A percentile compares a stretch with the other conserved stretches of the same genome.
phyloP scores from a whole-genome alignment of 2,888 invertebrate species.

The Himalopsyche kuldschensis region DNA sequence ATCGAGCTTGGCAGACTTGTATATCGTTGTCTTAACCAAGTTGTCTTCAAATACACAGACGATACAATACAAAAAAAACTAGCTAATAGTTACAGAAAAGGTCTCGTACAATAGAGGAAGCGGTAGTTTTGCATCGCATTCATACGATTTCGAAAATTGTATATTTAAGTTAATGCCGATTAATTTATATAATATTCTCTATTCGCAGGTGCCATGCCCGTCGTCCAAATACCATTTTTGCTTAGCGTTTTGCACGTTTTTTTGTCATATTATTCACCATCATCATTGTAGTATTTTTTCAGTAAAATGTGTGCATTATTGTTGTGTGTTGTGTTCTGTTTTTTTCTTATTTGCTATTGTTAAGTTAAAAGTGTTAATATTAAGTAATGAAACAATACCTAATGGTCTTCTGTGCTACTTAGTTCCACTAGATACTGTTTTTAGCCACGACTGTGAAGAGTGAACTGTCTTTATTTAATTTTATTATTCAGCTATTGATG shows the following conservation, averaged over 20 bases:
- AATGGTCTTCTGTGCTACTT: neutral
- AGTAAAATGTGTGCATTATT: neutral
- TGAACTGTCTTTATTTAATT: neutral
- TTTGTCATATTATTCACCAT: neutral
- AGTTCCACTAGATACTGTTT: neutral
- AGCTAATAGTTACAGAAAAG: too few species aligned
- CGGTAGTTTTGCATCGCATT: too few species aligned
- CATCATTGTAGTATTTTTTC: neutral
- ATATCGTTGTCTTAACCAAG: too few species aligned
- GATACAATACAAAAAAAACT: too few species aligned
- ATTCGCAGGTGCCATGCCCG: neutral
- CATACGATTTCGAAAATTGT: too few species aligned
- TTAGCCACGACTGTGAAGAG: neutral
- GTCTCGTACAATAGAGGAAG: too few species aligned
- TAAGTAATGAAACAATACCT: neutral
- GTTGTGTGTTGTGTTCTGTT: neutral
- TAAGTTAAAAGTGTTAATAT: neutral
- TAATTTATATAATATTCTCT: neutral
- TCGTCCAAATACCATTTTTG: neutral
- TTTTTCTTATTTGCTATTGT: neutral
- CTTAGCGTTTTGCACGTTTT: neutral
- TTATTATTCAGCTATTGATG: neutral
- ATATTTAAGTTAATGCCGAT: too few species aligned
- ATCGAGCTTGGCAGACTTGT: too few species aligned
- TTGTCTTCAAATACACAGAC: too few species aligned